These are phyloP conservation scores for Cheilosia scutellata DNA, from an alignment of 2,888 invertebrate species.

Conservation along the genomic window DNA sequence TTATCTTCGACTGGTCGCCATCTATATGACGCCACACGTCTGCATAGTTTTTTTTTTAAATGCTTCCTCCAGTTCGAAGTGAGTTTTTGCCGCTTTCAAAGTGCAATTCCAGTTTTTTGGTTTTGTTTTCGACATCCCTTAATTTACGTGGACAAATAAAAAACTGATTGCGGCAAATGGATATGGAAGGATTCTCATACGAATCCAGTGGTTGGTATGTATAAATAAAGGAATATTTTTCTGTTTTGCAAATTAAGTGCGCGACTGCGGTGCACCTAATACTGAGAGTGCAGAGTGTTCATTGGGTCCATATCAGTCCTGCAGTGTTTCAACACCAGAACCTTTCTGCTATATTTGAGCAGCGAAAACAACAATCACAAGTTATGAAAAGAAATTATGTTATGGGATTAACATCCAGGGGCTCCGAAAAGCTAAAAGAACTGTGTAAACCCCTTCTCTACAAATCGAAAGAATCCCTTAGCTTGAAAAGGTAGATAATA, in stretches of 20 bases:
- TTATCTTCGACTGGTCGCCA: constrained; percentile 21
- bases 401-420: no score
- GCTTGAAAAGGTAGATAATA: no score
- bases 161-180: constrained; percentile 41
- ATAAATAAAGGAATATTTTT: constrained; percentile 23
- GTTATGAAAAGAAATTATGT: no score
- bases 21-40: constrained; percentile 28
- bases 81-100: constrained; percentile 22
- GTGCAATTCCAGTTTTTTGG: neutral
- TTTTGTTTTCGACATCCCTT: neutral
- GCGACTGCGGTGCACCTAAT: neutral
- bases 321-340: no score
- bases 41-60: constrained; percentile 18
- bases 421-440: no score
- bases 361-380: no score
- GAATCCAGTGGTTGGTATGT: constrained; percentile 12
- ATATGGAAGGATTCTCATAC: constrained; percentile 13
- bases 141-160: constrained; percentile 12
- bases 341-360: no score
- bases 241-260: neutral
- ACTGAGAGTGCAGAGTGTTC: neutral
- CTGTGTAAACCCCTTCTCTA: no score
- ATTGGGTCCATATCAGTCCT: no score
- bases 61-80: neutral
- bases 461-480: no score